Conservation (phyloP, 2,113 vertebrate species). For the Aegithalos caudatus region DNA sequence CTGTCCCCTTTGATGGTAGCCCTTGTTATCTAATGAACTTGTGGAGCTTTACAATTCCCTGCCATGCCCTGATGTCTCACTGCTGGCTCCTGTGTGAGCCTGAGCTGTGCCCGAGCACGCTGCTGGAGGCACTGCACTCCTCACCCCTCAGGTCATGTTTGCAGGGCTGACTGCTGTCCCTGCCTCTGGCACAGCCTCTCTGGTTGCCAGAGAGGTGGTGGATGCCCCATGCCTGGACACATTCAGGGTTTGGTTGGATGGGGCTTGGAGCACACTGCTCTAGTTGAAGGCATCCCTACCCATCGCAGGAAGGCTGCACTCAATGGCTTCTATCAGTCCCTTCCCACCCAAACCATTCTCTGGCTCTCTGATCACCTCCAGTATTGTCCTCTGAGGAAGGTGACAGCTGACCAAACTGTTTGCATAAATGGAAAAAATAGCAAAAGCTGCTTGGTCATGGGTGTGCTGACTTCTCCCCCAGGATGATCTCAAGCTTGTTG, state of each 20-base stretch:
- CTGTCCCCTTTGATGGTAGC: background rate
- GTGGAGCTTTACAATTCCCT: background rate
- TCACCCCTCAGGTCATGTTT: fast-evolving
- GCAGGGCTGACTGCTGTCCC: background rate
- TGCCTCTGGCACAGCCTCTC: background rate
- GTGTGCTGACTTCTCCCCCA: background rate
- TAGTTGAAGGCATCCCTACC: background rate
- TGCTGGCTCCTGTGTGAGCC: fast-evolving
- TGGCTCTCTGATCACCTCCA: background rate
- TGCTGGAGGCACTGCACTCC: background rate
- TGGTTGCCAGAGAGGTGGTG: background rate
- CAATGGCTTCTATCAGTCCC: background rate
- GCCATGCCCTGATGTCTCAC: fast-evolving
- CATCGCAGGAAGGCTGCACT: background rate
- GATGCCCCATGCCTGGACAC: background rate
- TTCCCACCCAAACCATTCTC: background rate
- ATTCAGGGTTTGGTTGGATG: fast-evolving
- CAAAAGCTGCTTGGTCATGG: background rate
- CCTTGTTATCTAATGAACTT: background rate
- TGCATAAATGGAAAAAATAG: background rate
- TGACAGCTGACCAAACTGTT: background rate
- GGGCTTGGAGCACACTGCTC: background rate
- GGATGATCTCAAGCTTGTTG: background rate
- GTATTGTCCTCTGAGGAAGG: background rate
- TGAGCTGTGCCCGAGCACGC: fast-evolving